Conservation (phyloP, 2,888 invertebrate genomes). For the Hoplodrina blanda region DNA sequence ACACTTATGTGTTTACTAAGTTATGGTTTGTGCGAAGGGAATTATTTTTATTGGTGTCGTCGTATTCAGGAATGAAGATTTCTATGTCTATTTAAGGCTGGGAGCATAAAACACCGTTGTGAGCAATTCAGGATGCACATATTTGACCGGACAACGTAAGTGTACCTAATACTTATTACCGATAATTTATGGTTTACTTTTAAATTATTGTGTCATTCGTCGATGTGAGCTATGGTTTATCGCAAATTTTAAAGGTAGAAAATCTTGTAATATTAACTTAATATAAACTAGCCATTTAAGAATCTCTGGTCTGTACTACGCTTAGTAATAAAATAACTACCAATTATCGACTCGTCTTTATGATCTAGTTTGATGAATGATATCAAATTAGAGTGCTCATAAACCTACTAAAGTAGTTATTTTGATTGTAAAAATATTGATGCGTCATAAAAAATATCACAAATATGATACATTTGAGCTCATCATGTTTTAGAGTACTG, state of each 20-base stretch:
- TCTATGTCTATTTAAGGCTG: slow-evolving; percentile 61
- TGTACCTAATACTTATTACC: slow-evolving; percentile 56
- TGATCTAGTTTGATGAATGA: slow-evolving; percentile 67
- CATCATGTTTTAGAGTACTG: slow-evolving; percentile 63
- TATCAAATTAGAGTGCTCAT: slow-evolving; percentile 67
- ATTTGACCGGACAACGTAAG: slow-evolving; percentile 61
- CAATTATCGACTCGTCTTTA: slow-evolving; percentile 65
- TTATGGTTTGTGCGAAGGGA: slow-evolving; percentile 47
- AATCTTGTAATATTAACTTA: slow-evolving; percentile 5
- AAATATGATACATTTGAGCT: slow-evolving; percentile 63
- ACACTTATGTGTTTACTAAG: slow-evolving; percentile 53
- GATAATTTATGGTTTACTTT: slow-evolving; percentile 54
- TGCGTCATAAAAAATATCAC: slow-evolving; percentile 66
- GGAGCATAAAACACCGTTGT: slow-evolving; percentile 57
- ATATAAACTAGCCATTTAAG: no score
- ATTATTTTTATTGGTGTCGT: slow-evolving; percentile 58
- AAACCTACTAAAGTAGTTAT: slow-evolving; percentile 68
- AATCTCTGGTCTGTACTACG: slow-evolving; percentile 29
- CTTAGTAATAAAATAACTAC: slow-evolving; percentile 62
- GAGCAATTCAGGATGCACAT: slow-evolving; percentile 60
- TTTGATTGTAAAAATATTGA: slow-evolving; percentile 70
- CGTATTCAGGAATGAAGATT: slow-evolving; percentile 62
- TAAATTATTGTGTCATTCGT: slow-evolving; percentile 53
- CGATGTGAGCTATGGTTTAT: slow-evolving; percentile 24
- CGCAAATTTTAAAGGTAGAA: slow-evolving; percentile 15